These are phyloP conservation scores for Plagiodera versicolora DNA, from an alignment of 2,888 invertebrate species.

Conservation along the genomic window DNA sequence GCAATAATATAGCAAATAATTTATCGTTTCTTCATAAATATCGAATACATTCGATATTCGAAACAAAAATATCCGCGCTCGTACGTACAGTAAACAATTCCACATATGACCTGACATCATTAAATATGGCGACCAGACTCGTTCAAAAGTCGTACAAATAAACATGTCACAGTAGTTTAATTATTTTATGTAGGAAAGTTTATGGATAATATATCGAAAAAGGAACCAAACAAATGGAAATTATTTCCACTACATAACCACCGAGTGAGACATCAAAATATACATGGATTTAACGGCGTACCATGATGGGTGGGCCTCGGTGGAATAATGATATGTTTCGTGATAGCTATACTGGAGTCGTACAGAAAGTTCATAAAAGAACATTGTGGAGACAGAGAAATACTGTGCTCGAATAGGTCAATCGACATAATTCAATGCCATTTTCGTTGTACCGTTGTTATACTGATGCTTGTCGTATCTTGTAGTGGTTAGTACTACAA, in stretches of 20 bases:
- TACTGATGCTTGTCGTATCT: too few species aligned
- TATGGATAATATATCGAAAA: slow-evolving; percentile 9
- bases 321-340: slow-evolving; percentile 10
- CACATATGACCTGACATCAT: not conserved
- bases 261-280: slow-evolving; percentile 17
- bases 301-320: slow-evolving; percentile 10
- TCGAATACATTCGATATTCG: too few species aligned
- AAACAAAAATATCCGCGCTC: not conserved
- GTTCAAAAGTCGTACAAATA: slow-evolving; percentile 15
- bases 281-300: slow-evolving; percentile 11
- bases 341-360: not conserved
- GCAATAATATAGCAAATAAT: too few species aligned
- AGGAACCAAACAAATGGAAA: slow-evolving; percentile 6
- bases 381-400: not conserved
- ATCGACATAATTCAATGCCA: not conserved
- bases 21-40: too few species aligned
- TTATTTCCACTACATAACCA: slow-evolving; percentile 6
- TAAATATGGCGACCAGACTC: slow-evolving; percentile 14
- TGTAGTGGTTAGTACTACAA: too few species aligned
- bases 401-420: not conserved
- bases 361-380: slow-evolving; percentile 7
- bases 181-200: slow-evolving; percentile 11
- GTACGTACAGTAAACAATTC: not conserved
- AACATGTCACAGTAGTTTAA: slow-evolving; percentile 11
- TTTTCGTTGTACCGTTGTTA: too few species aligned